Percentiles rank a stretch among this genome's conserved stretches.
Evolutionary conservation across 2,888 invertebrate species (phyloP).

Genomic region (Epirrita christyi): DNA sequence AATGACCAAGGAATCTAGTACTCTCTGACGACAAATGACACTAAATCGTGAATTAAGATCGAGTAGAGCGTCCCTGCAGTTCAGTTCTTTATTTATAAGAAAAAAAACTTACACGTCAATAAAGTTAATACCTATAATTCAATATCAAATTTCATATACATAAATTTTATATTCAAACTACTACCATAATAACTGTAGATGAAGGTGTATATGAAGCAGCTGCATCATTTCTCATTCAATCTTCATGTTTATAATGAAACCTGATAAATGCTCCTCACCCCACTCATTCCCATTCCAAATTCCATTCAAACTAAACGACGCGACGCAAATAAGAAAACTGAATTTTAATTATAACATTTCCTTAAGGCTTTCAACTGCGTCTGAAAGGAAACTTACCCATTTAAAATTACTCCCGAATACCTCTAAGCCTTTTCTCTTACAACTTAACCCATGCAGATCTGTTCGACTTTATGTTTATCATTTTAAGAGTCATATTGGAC

Average conservation of each 20-base stretch:
- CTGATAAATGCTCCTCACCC: background rate
- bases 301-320: constrained; percentile 31
- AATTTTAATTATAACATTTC: constrained; percentile 62
- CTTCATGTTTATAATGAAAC: background rate
- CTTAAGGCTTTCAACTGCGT: constrained; percentile 47
- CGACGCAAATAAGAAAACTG: constrained; percentile 41
- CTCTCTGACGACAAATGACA: too few species aligned
- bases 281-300: constrained; percentile 3
- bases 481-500: constrained; percentile 32
- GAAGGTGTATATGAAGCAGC: background rate
- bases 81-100: too few species aligned
- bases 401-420: constrained; percentile 61
- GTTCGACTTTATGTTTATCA: constrained; percentile 30
- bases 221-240: too few species aligned
- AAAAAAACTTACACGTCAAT: too few species aligned
- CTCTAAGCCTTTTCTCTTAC: constrained; percentile 41
- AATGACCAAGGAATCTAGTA: too few species aligned
- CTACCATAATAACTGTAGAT: too few species aligned
- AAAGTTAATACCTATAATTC: too few species aligned
- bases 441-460: constrained; percentile 16
- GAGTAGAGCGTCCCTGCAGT: too few species aligned
- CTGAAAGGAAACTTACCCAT: constrained; percentile 56
- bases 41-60: too few species aligned
- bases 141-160: too few species aligned
- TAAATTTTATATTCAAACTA: too few species aligned